Evolutionary conservation across 2,888 invertebrate species (phyloP).

Genomic region (Fragum fragum): DNA sequence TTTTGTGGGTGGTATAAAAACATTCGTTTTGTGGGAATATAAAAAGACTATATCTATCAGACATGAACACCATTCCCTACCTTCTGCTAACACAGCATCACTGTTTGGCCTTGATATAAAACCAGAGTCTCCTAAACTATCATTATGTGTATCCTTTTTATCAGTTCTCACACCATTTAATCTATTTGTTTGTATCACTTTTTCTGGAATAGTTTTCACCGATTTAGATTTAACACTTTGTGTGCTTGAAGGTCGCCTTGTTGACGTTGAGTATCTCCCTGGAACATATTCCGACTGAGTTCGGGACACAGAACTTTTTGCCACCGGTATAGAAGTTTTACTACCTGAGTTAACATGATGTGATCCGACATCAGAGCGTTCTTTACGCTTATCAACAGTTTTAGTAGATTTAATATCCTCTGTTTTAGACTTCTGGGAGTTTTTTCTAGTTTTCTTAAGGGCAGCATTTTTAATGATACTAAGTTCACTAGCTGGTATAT

Average conservation of each 20-base stretch:
- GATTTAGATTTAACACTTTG: slow-evolving; percentile 65
- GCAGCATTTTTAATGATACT: slow-evolving; percentile 69
- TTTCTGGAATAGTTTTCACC: slow-evolving; percentile 61
- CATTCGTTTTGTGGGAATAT: too few relatives aligned
- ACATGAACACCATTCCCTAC: slow-evolving; percentile 34
- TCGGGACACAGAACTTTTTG: slow-evolving; percentile 68
- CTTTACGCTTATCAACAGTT: slow-evolving; percentile 48
- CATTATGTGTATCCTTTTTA: slow-evolving; percentile 60
- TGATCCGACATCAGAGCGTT: slow-evolving; percentile 46
- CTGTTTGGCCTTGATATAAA: slow-evolving; percentile 78
- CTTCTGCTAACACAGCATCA: slow-evolving; percentile 77
- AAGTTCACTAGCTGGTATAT: slow-evolving; percentile 63
- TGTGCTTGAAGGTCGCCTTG: slow-evolving; percentile 59
- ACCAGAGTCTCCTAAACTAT: slow-evolving; percentile 74
- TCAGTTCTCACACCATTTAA: slow-evolving; percentile 46
- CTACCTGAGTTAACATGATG: slow-evolving; percentile 53
- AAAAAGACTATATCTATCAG: not conserved
- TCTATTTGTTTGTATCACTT: slow-evolving; percentile 52
- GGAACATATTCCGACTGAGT: slow-evolving; percentile 74
- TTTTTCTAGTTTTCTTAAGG: slow-evolving; percentile 60
- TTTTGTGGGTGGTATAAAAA: too few relatives aligned
- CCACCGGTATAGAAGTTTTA: slow-evolving; percentile 72
- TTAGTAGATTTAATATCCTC: slow-evolving; percentile 54
- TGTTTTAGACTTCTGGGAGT: slow-evolving; percentile 54
- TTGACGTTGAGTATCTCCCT: slow-evolving; percentile 67